A percentile compares a stretch with the other conserved stretches of the same genome.
These are phyloP conservation scores for Helobdella robusta DNA, from an alignment of 2,888 invertebrate genomes.

Conservation along the genomic window DNA sequence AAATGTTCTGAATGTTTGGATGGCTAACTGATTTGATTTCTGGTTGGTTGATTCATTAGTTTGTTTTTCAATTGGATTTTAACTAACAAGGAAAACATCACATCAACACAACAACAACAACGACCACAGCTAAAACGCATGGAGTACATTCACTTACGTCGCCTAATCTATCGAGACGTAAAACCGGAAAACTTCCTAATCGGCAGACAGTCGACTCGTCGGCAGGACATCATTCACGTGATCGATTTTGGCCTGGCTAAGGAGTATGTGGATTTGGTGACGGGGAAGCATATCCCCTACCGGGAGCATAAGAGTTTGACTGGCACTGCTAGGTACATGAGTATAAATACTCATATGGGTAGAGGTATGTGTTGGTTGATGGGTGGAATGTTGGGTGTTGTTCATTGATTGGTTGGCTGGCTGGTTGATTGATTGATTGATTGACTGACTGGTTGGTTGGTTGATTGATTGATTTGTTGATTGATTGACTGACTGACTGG, in stretches of 20 bases:
- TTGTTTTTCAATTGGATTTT: too few relatives aligned
- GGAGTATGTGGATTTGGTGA: conserved; percentile 99
- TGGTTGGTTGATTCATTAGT: too few relatives aligned
- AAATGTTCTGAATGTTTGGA: not conserved
- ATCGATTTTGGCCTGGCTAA: conserved; percentile 99
- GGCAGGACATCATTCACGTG: conserved; percentile 97
- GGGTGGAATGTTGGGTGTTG: not conserved
- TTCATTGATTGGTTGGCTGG: not conserved
- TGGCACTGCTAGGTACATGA: conserved; percentile 99
- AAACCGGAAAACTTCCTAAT: conserved; percentile 99
- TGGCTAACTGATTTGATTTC: too few relatives aligned
- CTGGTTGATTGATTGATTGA: not conserved
- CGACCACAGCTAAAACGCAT: conserved; percentile 93
- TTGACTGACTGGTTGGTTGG: not conserved
- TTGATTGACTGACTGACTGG: not conserved
- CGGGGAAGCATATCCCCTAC: conserved; percentile 88
- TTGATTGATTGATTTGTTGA: not conserved
- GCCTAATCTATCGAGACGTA: conserved; percentile 96
- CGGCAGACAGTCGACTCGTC: conserved; percentile 88
- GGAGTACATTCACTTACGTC: conserved; percentile 97
- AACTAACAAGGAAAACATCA: not conserved
- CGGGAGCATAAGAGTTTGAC: conserved; percentile 99
- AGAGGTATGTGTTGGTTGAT: conserved; percentile 60
- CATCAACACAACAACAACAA: not conserved
- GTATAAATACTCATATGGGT: conserved; percentile 99